These are phyloP conservation scores for Eupeodes latifasciatus DNA, from an alignment of 2,888 invertebrate genomes.

Conservation along the genomic window DNA sequence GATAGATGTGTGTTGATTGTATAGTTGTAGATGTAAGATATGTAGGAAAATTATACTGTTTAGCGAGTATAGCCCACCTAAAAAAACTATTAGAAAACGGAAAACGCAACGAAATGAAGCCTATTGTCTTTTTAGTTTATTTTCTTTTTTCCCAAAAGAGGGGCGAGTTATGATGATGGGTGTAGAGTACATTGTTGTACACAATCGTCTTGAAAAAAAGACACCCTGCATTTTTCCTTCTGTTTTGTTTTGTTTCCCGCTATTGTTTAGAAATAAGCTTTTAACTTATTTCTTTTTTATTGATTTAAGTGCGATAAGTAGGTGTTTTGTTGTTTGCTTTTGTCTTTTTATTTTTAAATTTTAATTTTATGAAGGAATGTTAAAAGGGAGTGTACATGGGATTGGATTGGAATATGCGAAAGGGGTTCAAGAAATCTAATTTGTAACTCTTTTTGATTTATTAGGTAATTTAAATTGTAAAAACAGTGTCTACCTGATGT, in stretches of 20 bases:
- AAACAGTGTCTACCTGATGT: neutral
- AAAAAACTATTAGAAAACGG: slow-evolving; percentile 30
- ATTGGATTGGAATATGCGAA: neutral
- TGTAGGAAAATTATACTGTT: neutral
- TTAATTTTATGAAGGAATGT: slow-evolving; percentile 22
- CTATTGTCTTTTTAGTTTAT: slow-evolving; percentile 6
- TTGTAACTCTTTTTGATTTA: slow-evolving; percentile 19
- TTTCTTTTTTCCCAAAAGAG: slow-evolving; percentile 6
- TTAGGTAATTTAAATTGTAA: slow-evolving; percentile 4
- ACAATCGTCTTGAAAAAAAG: neutral
- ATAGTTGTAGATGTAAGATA: neutral
- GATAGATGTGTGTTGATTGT: neutral
- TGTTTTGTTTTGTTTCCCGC: slow-evolving; percentile 8
- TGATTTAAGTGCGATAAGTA: slow-evolving; percentile 59
- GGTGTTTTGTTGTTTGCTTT: slow-evolving; percentile 35
- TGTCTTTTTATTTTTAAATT: neutral
- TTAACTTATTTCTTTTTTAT: slow-evolving; percentile 44
- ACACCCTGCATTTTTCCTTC: slow-evolving; percentile 19
- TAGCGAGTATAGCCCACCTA: slow-evolving; percentile 27
- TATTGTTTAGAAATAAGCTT: slow-evolving; percentile 49
- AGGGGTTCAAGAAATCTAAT: neutral
- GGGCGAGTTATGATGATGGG: slow-evolving; percentile 8
- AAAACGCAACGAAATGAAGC: slow-evolving; percentile 7
- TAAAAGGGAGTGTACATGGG: slow-evolving; percentile 7
- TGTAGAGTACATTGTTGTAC: neutral